Conservation (phyloP, 2,797 vertebrate species). For the Cheirogaleus major region DNA sequence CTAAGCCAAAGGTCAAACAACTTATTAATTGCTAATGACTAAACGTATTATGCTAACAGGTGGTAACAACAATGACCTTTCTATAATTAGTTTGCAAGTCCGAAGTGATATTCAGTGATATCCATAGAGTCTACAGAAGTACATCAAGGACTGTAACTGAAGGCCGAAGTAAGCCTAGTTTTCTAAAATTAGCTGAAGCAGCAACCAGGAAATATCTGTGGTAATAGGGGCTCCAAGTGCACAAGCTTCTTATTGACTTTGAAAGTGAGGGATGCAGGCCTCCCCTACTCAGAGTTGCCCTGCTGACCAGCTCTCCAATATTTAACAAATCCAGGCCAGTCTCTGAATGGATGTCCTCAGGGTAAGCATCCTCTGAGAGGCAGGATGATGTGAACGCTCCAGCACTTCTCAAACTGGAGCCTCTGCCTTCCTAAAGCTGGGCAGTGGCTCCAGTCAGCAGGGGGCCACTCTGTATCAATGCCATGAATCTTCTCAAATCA, state of each 20-base stretch:
- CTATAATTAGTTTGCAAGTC: constrained; percentile 6
- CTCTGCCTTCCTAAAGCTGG: background rate
- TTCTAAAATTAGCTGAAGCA: constrained; percentile 33
- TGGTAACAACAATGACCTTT: background rate
- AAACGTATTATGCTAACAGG: background rate
- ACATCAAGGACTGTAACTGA: background rate
- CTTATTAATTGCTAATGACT: constrained; percentile 28
- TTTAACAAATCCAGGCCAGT: background rate
- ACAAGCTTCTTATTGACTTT: background rate
- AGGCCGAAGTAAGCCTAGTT: background rate
- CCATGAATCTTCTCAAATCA: background rate
- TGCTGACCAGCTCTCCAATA: background rate
- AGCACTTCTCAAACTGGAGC: background rate
- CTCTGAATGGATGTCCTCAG: background rate
- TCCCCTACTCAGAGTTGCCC: background rate
- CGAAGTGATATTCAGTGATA: background rate
- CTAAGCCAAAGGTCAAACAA: constrained; percentile 42
- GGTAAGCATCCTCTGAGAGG: background rate
- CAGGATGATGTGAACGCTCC: background rate
- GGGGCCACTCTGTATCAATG: background rate
- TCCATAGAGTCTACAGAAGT: background rate
- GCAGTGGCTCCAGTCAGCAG: background rate
- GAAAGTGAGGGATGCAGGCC: background rate
- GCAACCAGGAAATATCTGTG: background rate
- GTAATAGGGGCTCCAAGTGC: background rate